These are phyloP conservation scores for Bos taurus DNA, from an alignment of 2,113 vertebrate species.

Conservation along the genomic window ARS-UCD2.0 NC_037330.1:27243001-27243500, in stretches of 20 bases:
- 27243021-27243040: not conserved
- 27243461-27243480: not conserved
- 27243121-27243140: not conserved
- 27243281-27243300: not conserved
- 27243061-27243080: not conserved
- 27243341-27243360: not conserved
- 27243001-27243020: not conserved
- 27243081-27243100: not conserved
- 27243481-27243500: not conserved
- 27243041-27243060: not conserved
- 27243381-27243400: not conserved
- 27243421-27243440: not conserved
- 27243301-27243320: not conserved
- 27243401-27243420: not conserved
- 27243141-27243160: not conserved
- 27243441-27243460: not conserved
- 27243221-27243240: not conserved
- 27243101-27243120: not conserved
- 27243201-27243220: not conserved
- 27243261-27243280: not conserved
- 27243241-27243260: not conserved
- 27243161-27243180: not conserved
- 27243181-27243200: not conserved
- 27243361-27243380: not conserved
- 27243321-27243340: not conserved